A percentile compares a stretch with the other conserved stretches of the same genome.
Evolutionary conservation across 2,113 vertebrate genomes (phyloP).

Genomic region (Tetraodon nigroviridis): DNA sequence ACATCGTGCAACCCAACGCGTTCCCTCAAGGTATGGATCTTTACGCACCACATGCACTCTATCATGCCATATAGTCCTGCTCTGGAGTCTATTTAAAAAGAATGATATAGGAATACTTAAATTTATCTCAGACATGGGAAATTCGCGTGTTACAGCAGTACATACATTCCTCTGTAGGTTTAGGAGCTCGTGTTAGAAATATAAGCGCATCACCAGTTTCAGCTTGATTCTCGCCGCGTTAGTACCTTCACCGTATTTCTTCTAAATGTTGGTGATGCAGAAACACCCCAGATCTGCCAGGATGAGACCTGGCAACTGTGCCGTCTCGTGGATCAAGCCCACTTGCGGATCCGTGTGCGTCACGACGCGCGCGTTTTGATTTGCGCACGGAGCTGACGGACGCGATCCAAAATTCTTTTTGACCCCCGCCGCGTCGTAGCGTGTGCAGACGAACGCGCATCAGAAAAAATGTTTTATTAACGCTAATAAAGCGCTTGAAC

Average conservation of each 20-base stretch:
- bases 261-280: too few relatives aligned
- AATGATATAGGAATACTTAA: too few relatives aligned
- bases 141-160: too few relatives aligned
- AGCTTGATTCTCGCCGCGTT: too few relatives aligned
- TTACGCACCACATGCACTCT: not conserved
- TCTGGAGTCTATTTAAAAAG: too few relatives aligned
- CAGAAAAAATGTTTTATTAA: conserved; percentile 7
- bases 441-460: conserved; percentile 1
- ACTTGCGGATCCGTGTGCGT: conserved; percentile 16
- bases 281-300: too few relatives aligned
- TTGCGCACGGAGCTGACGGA: conserved; percentile 20
- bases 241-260: too few relatives aligned
- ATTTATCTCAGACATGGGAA: too few relatives aligned
- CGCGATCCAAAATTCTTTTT: conserved; percentile 5
- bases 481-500: too few relatives aligned
- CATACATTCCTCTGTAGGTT: too few relatives aligned
- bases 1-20: conserved; percentile 83
- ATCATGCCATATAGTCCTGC: not conserved
- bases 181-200: too few relatives aligned
- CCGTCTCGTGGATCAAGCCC: not conserved
- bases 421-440: conserved; percentile 20
- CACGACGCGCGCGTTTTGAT: conserved; percentile 13
- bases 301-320: not conserved
- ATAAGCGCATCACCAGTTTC: too few relatives aligned
- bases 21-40: conserved; percentile 88